phyloP scores from a whole-genome alignment of 2,888 invertebrate species.

The Drosophila heteroneura region DNA sequence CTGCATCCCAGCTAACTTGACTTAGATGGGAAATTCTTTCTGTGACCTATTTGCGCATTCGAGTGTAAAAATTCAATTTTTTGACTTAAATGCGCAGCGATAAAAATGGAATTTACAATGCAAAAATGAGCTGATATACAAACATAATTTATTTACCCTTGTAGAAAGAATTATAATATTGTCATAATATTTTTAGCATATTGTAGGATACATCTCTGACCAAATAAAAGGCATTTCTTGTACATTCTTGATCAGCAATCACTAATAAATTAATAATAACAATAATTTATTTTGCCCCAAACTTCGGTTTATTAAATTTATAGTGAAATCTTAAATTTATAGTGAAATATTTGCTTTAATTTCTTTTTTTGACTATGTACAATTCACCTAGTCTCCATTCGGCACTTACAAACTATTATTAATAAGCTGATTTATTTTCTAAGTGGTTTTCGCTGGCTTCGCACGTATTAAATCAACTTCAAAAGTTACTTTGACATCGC shows the following conservation, averaged over 20 bases:
- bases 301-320: too few species aligned
- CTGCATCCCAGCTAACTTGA: neutral
- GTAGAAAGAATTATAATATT: neutral
- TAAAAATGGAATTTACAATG: neutral
- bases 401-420: neutral
- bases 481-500: slow-evolving; percentile 16
- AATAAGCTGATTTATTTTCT: neutral
- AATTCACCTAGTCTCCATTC: neutral
- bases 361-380: neutral
- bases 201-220: neutral
- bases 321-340: neutral
- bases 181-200: neutral
- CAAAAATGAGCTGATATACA: neutral
- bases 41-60: neutral
- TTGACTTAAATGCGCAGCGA: neutral
- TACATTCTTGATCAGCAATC: neutral
- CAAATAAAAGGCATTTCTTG: neutral
- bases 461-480: slow-evolving; percentile 20
- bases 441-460: slow-evolving; percentile 11
- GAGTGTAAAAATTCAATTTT: neutral
- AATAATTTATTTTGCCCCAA: neutral
- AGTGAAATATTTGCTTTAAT: neutral
- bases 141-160: neutral
- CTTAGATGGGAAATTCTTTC: neutral
- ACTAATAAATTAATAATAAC: neutral